A percentile compares a stretch with the other conserved stretches of the same genome.
These are phyloP conservation scores for Mesocricetus auratus DNA, from an alignment of 2,113 vertebrate species.

Conservation along the genomic window DNA sequence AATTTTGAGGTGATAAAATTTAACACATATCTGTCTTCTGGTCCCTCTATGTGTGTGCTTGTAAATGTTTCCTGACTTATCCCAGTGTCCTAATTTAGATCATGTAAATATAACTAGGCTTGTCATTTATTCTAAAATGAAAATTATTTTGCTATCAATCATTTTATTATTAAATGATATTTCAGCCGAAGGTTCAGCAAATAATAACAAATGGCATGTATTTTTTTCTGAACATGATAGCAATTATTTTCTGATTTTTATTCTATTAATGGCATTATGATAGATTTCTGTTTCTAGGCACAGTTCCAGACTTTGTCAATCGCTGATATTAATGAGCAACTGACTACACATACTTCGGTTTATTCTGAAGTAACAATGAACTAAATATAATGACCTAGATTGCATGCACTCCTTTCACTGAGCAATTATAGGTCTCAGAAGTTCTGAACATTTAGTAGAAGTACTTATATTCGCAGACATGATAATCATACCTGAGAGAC, in stretches of 20 bases:
- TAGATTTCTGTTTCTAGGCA: slow-evolving; percentile 67
- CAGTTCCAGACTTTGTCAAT: slow-evolving; percentile 65
- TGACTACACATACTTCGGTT: slow-evolving; percentile 29
- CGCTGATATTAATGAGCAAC: slow-evolving; percentile 44
- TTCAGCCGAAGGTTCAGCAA: slow-evolving; percentile 57
- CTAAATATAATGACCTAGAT: slow-evolving; percentile 70
- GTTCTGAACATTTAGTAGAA: background rate
- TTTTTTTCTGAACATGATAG: slow-evolving; percentile 48
- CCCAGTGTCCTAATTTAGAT: background rate
- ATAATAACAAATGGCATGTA: slow-evolving; percentile 30
- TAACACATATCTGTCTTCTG: background rate
- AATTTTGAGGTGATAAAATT: background rate
- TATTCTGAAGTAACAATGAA: slow-evolving; percentile 63
- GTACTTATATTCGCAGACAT: background rate
- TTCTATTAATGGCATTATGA: slow-evolving; percentile 53
- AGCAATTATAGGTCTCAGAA: slow-evolving; percentile 46
- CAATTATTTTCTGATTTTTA: slow-evolving; percentile 56
- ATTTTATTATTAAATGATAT: slow-evolving; percentile 46
- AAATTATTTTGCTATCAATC: slow-evolving; percentile 12
- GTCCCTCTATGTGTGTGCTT: background rate
- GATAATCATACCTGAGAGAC: slow-evolving; percentile 25
- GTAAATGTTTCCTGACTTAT: slow-evolving; percentile 1
- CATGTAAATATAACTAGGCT: background rate
- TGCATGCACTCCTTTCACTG: slow-evolving; percentile 9
- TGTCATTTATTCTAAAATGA: background rate